Evolutionary conservation across 2,113 vertebrate genomes (phyloP).

Genomic region (Passer domesticus): DNA sequence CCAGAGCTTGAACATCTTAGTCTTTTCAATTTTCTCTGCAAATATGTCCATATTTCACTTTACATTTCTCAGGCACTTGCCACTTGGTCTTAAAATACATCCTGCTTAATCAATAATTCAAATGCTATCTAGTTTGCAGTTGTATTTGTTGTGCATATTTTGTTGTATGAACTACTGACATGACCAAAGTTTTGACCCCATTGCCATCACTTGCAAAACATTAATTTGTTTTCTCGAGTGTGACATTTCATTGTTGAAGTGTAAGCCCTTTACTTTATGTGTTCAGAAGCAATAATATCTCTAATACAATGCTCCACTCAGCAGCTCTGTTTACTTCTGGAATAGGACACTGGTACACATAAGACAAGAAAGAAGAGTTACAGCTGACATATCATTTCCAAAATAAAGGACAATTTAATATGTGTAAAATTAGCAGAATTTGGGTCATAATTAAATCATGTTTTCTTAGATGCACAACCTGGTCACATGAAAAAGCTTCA

Average conservation of each 20-base stretch:
- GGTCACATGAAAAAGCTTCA: neutral
- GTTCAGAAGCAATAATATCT: neutral
- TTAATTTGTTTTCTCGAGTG: neutral
- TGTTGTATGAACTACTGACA: neutral
- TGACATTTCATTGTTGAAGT: neutral
- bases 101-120: conserved; percentile 6
- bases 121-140: neutral
- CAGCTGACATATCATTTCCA: neutral
- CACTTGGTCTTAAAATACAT: neutral
- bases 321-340: neutral
- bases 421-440: neutral
- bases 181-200: neutral
- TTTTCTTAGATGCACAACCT: neutral
- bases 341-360: neutral
- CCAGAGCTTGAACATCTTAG: neutral
- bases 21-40: neutral
- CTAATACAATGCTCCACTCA: neutral
- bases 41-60: neutral
- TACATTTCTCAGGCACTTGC: neutral
- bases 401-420: neutral
- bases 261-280: neutral
- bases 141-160: neutral
- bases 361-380: neutral
- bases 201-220: neutral
- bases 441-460: neutral